Base-by-base conservation (phyloP, 2,797 vertebrate species). In the Discoglossus pictus region DNA sequence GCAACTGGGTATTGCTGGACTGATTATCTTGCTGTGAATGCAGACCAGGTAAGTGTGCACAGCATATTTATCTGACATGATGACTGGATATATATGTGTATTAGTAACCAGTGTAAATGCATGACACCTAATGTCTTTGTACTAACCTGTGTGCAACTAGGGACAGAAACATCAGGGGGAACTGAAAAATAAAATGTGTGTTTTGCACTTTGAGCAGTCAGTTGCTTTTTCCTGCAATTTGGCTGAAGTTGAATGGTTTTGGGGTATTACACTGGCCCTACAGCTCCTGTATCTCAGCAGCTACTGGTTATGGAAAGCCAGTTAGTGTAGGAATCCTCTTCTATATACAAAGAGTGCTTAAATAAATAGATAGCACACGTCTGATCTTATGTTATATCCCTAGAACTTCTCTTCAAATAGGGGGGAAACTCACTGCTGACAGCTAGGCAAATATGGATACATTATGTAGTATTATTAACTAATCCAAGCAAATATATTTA, bases 361-460 rank as follows among this genome's bases (percentile, higher is more conserved):
- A 68, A 34, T 68, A 68, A 68, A 68, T 61, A 68, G 56, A 68
- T 54, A 61, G 56, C 65, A 68, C 65, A 68, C 65, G 27, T 61
- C 47, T 59, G 44, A 67, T 67, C 46, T 54, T 68, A 61, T 60
- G 53, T 18, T 17, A 43, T 61, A 53, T 43, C 55, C 25, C 1
- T 54, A 25, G 35, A 53, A 6, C 6, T 13, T 25, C 17, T 27
- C 20, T 36, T 21, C 35, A 44, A 31, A 42, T 42, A 38, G 17
- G 34, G 38, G 43, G 12, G 7, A 5, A 42, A 21, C 3, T 40
- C 25, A 31, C n/a, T n/a, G n/a, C n/a, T n/a, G n/a, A n/a, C n/a
- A n/a, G n/a, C n/a, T n/a, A n/a, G n/a, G n/a, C n/a, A n/a, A n/a
- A n/a, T n/a, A n/a, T n/a, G n/a, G n/a, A n/a, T n/a, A n/a, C n/a